A percentile compares a stretch with the other conserved stretches of the same genome.
Evolutionary conservation across 2,113 vertebrate species (phyloP).

Genomic region (Pterocles orientalis): DNA sequence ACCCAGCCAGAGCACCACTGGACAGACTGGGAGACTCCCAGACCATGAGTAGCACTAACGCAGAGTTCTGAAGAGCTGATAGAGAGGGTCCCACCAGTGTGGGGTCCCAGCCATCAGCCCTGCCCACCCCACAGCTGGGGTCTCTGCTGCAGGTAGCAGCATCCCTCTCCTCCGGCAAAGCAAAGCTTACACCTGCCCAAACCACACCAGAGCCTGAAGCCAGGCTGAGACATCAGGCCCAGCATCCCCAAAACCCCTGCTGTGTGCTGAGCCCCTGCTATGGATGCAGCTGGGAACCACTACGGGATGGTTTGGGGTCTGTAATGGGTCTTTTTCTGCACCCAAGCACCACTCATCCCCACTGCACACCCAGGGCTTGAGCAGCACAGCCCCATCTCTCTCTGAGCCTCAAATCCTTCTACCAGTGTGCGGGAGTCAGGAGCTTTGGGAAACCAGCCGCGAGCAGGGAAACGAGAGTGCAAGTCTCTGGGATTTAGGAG

Average conservation of each 20-base stretch:
- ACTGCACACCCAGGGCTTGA: background rate
- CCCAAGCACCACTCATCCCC: background rate
- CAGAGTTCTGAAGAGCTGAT: background rate
- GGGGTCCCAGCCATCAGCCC: background rate
- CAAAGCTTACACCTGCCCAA: background rate
- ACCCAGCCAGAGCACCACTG: rapidly evolving
- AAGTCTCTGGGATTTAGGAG: background rate
- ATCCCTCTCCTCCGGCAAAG: background rate
- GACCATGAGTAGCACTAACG: rapidly evolving
- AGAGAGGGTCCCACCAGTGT: rapidly evolving
- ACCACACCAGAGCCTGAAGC: background rate
- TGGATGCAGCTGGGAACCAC: rapidly evolving
- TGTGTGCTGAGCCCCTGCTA: rapidly evolving
- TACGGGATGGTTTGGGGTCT: background rate
- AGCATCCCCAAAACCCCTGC: background rate
- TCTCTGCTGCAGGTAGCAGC: background rate
- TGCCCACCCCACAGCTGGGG: rapidly evolving
- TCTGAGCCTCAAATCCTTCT: background rate
- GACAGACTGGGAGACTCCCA: background rate
- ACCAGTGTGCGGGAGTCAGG: rapidly evolving
- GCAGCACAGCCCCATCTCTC: background rate
- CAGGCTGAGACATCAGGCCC: background rate
- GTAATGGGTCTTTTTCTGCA: background rate
- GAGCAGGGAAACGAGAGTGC: background rate
- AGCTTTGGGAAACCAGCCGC: background rate